Base-by-base conservation (phyloP, 2,797 vertebrate species). In the Denticeps clupeoides region DNA sequence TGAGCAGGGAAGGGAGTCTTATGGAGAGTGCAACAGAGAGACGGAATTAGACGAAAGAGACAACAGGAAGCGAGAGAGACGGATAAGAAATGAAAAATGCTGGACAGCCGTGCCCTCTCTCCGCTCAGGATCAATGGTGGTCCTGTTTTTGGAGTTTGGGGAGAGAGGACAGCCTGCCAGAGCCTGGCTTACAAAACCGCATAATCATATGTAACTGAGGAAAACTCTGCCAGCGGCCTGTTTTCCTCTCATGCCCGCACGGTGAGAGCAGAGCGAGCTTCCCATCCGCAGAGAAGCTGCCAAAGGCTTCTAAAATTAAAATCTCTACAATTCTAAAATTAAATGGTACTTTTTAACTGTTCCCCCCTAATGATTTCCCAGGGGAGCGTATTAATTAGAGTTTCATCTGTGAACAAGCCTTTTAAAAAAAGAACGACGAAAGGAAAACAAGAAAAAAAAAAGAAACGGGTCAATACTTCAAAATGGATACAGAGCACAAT, bases 211-310 rank as follows among this genome's bases (percentile, higher is more conserved):
- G 51, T 48, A 50, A 47, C 21, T 19, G 18, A 43, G 27, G 35
- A 16, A 25, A 50, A 35, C 37, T 54, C 33, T 12, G 32, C 35
- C 45, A 49, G 49, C 24, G 38, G 44, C 51, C 21, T 54, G 46
- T 45, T 45, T n/a, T 41, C 27, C 33, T 33, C 41, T 46, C 59
- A 59, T 53, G 51, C 56, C 42, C 44, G 41, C 47, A 50, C 42
- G 24, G 18, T 24, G 26, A 18, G 10, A 51, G 45, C 47, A 43
- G 40, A 45, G 49, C 25, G 38, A 49, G 43, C 29, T 43, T 47
- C 40, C 35, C n/a, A n/a, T n/a, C n/a, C n/a, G n/a, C n/a, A n/a
- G n/a, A n/a, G n/a, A n/a, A n/a, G n/a, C n/a, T n/a, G n/a, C n/a
- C n/a, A n/a, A n/a, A n/a, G n/a, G n/a, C n/a, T n/a, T n/a, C n/a